Evolutionary conservation across 2,113 vertebrate genomes (phyloP).

Genomic region (Scytalopus superciliaris): DNA sequence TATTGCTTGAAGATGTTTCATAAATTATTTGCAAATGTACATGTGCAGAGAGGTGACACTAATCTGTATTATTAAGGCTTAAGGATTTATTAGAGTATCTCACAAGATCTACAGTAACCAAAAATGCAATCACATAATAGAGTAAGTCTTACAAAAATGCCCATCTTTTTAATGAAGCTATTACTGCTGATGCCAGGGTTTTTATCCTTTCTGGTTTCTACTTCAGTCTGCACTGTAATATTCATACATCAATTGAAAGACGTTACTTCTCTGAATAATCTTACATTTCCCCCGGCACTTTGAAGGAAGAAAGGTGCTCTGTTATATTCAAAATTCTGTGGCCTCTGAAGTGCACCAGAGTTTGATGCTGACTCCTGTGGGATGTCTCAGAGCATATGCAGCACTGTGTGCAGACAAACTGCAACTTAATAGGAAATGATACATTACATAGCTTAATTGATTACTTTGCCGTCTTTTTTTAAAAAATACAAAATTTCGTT

Average conservation of each 20-base stretch:
- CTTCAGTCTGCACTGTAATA: background rate
- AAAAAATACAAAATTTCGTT: background rate
- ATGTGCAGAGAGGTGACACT: background rate
- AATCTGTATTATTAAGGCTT: background rate
- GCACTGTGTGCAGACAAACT: background rate
- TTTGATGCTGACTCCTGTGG: background rate
- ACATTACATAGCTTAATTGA: background rate
- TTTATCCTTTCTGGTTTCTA: background rate
- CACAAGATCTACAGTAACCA: background rate
- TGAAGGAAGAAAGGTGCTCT: background rate
- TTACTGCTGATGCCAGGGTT: background rate
- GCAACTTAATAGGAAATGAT: background rate
- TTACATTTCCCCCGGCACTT: background rate
- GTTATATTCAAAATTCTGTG: background rate
- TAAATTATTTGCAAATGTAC: background rate
- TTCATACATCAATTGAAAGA: background rate
- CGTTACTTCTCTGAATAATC: background rate
- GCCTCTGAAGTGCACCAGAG: background rate
- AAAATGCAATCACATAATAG: background rate
- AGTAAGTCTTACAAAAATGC: background rate
- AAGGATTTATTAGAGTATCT: background rate
- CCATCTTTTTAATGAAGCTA: background rate
- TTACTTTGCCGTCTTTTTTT: background rate
- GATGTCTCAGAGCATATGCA: accelerated
- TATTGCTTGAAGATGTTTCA: background rate